A percentile compares a stretch with the other conserved stretches of the same genome.
Conservation (phyloP, 2,797 vertebrate genomes). For the Macropodus opercularis region DNA sequence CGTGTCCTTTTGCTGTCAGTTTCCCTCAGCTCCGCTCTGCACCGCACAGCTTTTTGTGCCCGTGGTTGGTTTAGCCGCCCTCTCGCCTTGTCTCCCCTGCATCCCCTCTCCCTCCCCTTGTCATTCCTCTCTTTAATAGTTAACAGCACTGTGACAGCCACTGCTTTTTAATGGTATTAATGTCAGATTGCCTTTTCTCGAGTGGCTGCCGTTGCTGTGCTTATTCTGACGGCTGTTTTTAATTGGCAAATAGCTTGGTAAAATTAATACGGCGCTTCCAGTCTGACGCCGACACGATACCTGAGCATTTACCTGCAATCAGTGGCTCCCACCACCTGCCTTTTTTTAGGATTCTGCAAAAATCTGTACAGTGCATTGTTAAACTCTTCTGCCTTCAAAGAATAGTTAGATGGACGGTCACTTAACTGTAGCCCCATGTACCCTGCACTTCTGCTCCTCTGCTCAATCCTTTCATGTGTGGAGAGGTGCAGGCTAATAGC, state of each 20-base stretch:
- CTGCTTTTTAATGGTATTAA: conserved; percentile 11
- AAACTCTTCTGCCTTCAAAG: conserved; percentile 8
- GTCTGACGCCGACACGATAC: conserved; percentile 10
- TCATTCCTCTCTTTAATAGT: conserved; percentile 5
- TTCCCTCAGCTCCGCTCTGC: not conserved
- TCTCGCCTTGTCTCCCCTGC: not conserved
- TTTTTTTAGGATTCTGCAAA: no score
- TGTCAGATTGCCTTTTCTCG: conserved; percentile 2
- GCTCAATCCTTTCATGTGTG: conserved; percentile 44
- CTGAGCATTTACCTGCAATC: conserved; percentile 10
- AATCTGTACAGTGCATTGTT: conserved; percentile 1
- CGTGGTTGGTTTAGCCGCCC: conserved; percentile 1
- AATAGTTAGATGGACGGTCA: conserved; percentile 49
- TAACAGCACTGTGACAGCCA: not conserved
- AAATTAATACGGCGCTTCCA: not conserved
- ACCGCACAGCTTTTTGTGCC: not conserved
- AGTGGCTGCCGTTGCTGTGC: conserved; percentile 4
- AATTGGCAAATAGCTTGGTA: conserved; percentile 13
- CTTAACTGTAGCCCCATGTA: conserved; percentile 44
- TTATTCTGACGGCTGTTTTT: conserved; percentile 20
- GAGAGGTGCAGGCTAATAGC: conserved; percentile 54
- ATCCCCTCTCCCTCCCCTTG: not conserved
- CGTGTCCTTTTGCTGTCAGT: conserved; percentile 11
- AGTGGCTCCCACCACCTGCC: conserved; percentile 13
- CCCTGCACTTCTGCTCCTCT: conserved; percentile 38